Evolutionary conservation across 2,797 vertebrate genomes (phyloP).

Genomic region (Alca torda): DNA sequence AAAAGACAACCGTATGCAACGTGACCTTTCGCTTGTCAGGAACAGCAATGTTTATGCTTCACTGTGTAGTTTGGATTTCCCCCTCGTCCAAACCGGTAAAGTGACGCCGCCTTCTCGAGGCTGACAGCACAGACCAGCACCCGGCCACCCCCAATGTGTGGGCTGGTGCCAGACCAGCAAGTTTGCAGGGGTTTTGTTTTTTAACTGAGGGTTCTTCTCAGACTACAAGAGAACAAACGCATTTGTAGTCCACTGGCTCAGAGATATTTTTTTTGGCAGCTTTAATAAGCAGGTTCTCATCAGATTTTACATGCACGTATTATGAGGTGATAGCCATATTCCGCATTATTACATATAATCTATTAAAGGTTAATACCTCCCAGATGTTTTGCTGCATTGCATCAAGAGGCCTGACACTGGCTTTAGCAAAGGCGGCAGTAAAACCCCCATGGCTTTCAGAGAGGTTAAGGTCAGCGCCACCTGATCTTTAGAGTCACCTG

Average conservation of each 20-base stretch:
- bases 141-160: fast-evolving
- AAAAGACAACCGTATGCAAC: background rate
- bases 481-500: background rate
- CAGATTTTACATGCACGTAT: fast-evolving
- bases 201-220: background rate
- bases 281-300: background rate
- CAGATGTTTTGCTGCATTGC: background rate
- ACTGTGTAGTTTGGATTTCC: background rate
- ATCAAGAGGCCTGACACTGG: background rate
- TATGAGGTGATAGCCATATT: background rate
- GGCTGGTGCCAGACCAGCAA: background rate
- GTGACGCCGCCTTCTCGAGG: background rate
- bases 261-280: background rate
- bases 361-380: background rate
- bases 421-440: background rate
- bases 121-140: background rate
- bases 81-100: background rate
- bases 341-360: background rate
- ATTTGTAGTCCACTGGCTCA: background rate
- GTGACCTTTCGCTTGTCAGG: background rate
- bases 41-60: background rate
- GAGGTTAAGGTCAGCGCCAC: background rate
- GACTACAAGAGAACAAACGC: background rate
- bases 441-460: background rate
- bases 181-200: background rate